Conservation (phyloP, 2,888 invertebrate genomes). For the Scaptomyza tumidula region DNA sequence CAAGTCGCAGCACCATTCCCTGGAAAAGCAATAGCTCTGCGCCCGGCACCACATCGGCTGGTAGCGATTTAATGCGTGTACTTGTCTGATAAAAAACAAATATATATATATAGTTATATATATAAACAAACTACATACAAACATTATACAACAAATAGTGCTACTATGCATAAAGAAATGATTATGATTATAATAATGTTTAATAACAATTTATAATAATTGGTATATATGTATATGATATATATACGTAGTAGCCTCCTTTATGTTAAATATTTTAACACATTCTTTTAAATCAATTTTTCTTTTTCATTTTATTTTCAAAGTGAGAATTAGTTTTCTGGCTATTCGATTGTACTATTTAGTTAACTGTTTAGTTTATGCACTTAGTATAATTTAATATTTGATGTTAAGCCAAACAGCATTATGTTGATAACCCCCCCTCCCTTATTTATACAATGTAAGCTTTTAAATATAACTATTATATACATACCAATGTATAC, state of each 20-base stretch:
- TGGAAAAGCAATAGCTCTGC: constrained; percentile 70
- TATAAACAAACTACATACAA: constrained; percentile 12
- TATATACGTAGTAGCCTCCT: constrained; percentile 44
- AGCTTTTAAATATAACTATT: constrained; percentile 60
- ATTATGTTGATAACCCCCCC: constrained; percentile 50
- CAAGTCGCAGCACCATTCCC: constrained; percentile 38
- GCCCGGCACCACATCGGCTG: constrained; percentile 59
- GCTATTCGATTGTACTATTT: constrained; percentile 60
- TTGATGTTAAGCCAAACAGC: constrained; percentile 48
- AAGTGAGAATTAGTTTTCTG: constrained; percentile 75
- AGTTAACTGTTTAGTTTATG: constrained; percentile 65
- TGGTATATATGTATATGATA: background rate
- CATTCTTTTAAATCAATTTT: constrained; percentile 67
- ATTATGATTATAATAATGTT: constrained; percentile 29
- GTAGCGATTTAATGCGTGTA: constrained; percentile 78
- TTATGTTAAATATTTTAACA: constrained; percentile 46
- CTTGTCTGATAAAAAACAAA: constrained; percentile 62
- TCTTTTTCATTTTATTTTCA: constrained; percentile 55
- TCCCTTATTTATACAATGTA: constrained; percentile 64
- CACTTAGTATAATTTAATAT: constrained; percentile 64
- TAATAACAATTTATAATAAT: constrained; percentile 25
- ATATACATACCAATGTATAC: constrained; percentile 30
- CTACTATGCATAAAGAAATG: constrained; percentile 21
- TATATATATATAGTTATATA: background rate
- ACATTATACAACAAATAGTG: constrained; percentile 16